A percentile compares a stretch with the other conserved stretches of the same genome.
Evolutionary conservation across 2,888 invertebrate species (phyloP).

Genomic region (Lacanobia oleracea): DNA sequence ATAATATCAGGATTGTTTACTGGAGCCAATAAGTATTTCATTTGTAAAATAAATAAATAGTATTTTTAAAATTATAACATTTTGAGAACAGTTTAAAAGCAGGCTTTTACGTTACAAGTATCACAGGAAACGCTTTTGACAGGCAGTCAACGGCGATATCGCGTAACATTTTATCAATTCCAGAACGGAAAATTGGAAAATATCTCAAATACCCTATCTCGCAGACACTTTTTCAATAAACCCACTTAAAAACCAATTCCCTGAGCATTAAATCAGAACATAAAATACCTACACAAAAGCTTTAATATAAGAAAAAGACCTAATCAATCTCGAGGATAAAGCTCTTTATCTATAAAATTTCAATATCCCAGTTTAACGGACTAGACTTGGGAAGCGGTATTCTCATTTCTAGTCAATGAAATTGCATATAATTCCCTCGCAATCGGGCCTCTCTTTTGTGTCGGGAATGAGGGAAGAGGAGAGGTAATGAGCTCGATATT

Average conservation of each 20-base stretch:
- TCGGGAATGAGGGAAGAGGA: slow-evolving; percentile 63
- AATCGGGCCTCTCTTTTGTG: slow-evolving; percentile 74
- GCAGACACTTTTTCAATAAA: slow-evolving; percentile 31
- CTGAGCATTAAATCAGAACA: slow-evolving; percentile 39
- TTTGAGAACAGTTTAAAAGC: neutral
- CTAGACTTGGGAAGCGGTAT: slow-evolving; percentile 72
- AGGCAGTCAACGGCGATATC: slow-evolving; percentile 27
- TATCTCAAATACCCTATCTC: slow-evolving; percentile 18
- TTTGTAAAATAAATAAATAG: no score
- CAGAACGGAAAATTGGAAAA: slow-evolving; percentile 34
- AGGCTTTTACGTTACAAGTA: neutral
- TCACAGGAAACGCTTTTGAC: slow-evolving; percentile 14
- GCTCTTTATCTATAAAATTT: slow-evolving; percentile 77
- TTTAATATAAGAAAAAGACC: slow-evolving; percentile 57
- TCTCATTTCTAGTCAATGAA: slow-evolving; percentile 82
- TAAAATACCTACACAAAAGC: slow-evolving; percentile 59
- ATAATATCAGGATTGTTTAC: no score
- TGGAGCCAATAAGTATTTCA: no score
- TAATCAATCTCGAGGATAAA: slow-evolving; percentile 68
- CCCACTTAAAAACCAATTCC: slow-evolving; percentile 59
- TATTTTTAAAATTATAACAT: neutral
- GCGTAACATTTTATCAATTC: slow-evolving; percentile 43
- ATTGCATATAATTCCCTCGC: slow-evolving; percentile 83
- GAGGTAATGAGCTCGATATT: slow-evolving; percentile 69
- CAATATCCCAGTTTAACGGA: slow-evolving; percentile 75